Evolutionary conservation across 2,113 vertebrate genomes (phyloP), one percentile per base, ranked within the genome.

Genomic region (Drymodes brunneopygia): DNA sequence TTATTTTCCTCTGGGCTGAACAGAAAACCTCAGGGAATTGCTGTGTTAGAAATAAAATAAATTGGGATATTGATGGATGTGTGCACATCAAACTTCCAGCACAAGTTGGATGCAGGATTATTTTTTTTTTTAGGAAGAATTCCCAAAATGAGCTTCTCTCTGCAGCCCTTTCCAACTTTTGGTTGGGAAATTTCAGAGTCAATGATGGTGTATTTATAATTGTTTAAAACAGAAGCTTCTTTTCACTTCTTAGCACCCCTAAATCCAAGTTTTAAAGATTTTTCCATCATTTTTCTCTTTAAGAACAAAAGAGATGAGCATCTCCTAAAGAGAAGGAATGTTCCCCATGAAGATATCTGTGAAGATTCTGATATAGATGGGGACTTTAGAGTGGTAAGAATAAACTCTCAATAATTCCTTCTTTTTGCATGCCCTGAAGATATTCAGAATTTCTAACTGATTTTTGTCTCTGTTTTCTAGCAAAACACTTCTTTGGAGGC

Each of bases 401-500:
- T 65, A 78, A n/a, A n/a, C 47, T 75, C 40, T 28, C 70, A 60
- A 61, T 35, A 10, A n/a, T 65, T 36, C 19, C n/a, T 36, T 77
- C 38, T 79, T 48, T 78, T 81, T 94, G 73, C 57, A 23, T 8
- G 1, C 10, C 60, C 42, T 11, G 50, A 54, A 95, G 31, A 3
- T 12, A 20, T 47, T 94, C 79, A 45, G 77, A 38, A 89, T 71
- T 92, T 95, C 82, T 90, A 14, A 81, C 56, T 60, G 75, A 71
- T 94, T 77, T 22, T 73, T 90, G 6, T 81, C 56, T 93, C 69
- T 95, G 50, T 96, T 67, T 95, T 94, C 42, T 89, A 99, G 99
- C 99, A 99, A 99, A 99, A 99, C 97, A 99, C 99, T 66, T 99
- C 99, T 79, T 98, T 99, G 98, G 99, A 99, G 98, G 99, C 99